These are phyloP conservation scores for Acanthopleura granulata DNA, from an alignment of 2,888 invertebrate species.

Conservation along the genomic window DNA sequence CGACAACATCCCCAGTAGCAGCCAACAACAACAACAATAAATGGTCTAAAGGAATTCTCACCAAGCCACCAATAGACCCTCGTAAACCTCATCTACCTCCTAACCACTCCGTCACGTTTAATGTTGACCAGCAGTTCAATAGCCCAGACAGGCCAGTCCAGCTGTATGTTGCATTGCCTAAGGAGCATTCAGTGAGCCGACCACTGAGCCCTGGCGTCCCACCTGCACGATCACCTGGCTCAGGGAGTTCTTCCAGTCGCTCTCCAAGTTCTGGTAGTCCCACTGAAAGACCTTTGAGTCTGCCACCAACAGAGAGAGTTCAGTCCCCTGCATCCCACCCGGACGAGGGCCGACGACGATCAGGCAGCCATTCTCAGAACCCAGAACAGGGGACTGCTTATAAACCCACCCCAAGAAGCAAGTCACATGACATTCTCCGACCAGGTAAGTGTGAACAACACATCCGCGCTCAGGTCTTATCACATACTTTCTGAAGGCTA, in stretches of 20 bases:
- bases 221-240: not conserved
- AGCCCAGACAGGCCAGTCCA: not conserved
- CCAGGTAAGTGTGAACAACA: not conserved
- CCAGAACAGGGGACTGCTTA: not conserved
- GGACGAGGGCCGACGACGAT: not conserved
- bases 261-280: not conserved
- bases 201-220: not conserved
- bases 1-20: not conserved
- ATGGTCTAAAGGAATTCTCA: not conserved
- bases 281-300: not conserved
- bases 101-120: constrained; percentile 12
- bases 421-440: constrained; percentile 15
- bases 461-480: too few species aligned
- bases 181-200: not conserved
- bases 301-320: not conserved
- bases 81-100: not conserved
- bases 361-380: not conserved
- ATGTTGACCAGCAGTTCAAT: not conserved
- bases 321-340: not conserved
- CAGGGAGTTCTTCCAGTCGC: not conserved
- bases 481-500: too few species aligned
- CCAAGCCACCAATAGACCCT: not conserved
- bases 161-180: not conserved
- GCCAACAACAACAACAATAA: not conserved
- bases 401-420: constrained; percentile 8